A percentile compares a stretch with the other conserved stretches of the same genome.
These are phyloP conservation scores for Onychomys torridus DNA, from an alignment of 2,797 vertebrate species.

Conservation along the genomic window DNA sequence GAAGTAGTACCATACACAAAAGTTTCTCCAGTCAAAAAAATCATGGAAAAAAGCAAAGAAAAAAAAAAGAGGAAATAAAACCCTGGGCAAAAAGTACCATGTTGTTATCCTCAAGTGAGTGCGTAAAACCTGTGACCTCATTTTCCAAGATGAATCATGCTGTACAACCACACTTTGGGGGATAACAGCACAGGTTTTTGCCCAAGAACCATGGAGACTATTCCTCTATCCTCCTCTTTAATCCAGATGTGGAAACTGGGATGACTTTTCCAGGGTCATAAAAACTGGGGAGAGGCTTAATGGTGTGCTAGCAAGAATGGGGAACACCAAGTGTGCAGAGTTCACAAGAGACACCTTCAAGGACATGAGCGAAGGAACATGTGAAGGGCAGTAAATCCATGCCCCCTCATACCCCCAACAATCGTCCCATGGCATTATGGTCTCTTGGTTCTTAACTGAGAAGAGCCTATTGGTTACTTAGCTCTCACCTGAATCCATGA, in stretches of 20 bases:
- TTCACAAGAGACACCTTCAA: not conserved
- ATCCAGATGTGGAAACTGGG: not conserved
- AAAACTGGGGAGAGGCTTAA: not conserved
- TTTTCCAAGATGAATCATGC: slow-evolving; percentile 6
- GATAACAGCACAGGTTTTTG: not conserved
- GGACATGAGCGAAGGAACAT: not conserved
- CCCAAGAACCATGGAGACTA: not conserved
- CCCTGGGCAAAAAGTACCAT: not conserved
- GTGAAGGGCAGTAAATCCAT: not conserved
- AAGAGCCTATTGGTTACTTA: slow-evolving; percentile 7
- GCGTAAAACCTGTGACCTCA: not conserved
- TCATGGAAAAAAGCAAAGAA: slow-evolving; percentile 28
- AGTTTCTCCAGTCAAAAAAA: slow-evolving; percentile 35
- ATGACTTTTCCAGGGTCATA: not conserved
- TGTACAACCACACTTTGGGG: not conserved
- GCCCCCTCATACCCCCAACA: not conserved
- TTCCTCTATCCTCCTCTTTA: not conserved
- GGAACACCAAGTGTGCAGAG: not conserved
- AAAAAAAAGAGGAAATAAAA: slow-evolving; percentile 61
- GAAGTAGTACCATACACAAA: not conserved
- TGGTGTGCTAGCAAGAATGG: not conserved
- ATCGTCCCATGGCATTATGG: not conserved
- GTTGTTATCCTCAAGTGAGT: not conserved
- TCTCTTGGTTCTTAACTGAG: not conserved
- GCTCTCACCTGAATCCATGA: slow-evolving; percentile 95